phyloP scores from a whole-genome alignment of 2,888 invertebrate genomes.

The Bellardia bayeri region DNA sequence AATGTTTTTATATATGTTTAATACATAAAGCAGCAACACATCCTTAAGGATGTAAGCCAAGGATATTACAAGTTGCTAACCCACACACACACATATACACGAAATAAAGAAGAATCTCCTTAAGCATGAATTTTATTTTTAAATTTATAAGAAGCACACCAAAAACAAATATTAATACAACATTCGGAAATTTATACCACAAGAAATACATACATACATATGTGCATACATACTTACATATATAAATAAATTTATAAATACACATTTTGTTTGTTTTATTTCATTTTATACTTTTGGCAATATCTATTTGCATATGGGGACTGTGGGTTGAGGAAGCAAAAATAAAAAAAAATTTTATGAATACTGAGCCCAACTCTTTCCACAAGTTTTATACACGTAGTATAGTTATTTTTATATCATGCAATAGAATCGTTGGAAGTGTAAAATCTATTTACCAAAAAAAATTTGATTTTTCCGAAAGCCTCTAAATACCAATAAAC shows the following conservation, averaged over 20 bases:
- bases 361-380: no score
- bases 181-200: not conserved
- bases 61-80: constrained; percentile 61
- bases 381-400: no score
- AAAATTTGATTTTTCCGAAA: no score
- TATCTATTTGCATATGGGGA: not conserved
- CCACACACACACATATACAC: constrained; percentile 4
- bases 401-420: no score
- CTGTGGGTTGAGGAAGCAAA: not conserved
- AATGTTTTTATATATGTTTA: constrained; percentile 45
- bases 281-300: no score
- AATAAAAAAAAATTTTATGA: no score
- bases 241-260: not conserved
- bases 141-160: constrained; percentile 33
- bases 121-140: constrained; percentile 64
- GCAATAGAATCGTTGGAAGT: no score
- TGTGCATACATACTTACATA: no score
- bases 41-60: constrained; percentile 71
- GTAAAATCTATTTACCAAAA: no score
- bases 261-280: no score
- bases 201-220: not conserved
- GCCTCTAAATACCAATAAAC: no score
- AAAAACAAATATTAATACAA: not conserved
- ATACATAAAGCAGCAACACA: constrained; percentile 53
- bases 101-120: constrained; percentile 49